Base-by-base conservation (phyloP, 2,113 vertebrate genomes). In the Passer domesticus region DNA sequence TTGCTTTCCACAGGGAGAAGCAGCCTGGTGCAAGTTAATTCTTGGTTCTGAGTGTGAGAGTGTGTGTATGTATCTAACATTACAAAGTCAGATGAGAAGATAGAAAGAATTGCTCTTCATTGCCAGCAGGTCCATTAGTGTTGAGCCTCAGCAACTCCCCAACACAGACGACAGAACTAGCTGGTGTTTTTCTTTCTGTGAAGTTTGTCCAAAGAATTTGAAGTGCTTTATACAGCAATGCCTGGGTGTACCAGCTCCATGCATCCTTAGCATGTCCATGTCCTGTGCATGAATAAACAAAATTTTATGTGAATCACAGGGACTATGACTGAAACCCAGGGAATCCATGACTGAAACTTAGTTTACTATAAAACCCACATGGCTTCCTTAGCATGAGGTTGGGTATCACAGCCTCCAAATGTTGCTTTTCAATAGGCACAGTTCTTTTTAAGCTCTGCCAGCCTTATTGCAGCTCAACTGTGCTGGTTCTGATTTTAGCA, bases 261-360 rank as follows among this genome's bases (percentile, higher is more conserved):
- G 37, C 22, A 39, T 81, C 46, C 35, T 87, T 77, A 77, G 20
- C 53, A 33, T 52, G n/a, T 56, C 13, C 6, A 5, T 64, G 39
- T 76, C 49, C 58, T 83, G 0, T 83, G 41, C 23, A 37, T 49
- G 59, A 53, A 49, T 41, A 73, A 77, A 44, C 28, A 79, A 72
- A n/a, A 62, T 60, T 44, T 76, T 55, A 33, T 47, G 15, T 49
- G 50, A 92, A 33, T 83, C 18, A 20, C 37, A 80, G 24, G 33
- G 19, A 47, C 47, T 74, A 23, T 10, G 20, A 47, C 46, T 22
- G 46, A 47, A 47, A 47, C 20, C 20, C 46, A 22, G 21, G 44
- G 55, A 62, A 46, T 55, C 37, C 39, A 31, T 0, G 0, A 7
- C 18, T 73, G 43, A 67, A 69, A 19, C 10, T 56, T 59, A 20